Base-by-base conservation (phyloP, 23 tunicate genomes). In the Halocynthia roretzi region DNA sequence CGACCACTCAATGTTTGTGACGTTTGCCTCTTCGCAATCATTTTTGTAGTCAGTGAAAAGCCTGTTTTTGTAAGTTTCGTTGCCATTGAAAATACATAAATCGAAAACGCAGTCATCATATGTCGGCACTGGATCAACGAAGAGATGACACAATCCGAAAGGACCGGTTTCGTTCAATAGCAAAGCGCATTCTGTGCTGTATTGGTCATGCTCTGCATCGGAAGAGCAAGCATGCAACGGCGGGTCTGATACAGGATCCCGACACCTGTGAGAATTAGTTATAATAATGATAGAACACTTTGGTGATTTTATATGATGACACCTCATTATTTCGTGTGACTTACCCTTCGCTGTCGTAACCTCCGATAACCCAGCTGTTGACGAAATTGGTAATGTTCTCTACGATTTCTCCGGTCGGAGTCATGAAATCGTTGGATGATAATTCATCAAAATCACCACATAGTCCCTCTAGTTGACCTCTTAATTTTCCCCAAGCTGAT, bases 381-480 rank as follows among this genome's bases (percentile, higher is more conserved):
- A 87, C 82, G 70, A 87, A 87, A 8, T 85, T 77, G 7, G 57
- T 55, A 19, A 87, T 57, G 31, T 81, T 74, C n/a, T 65, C 56
- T 12, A 85, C 85, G 10, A 82, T 44, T 69, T 50, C 17, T 9
- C 93, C 93, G 54, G 73, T 67, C 23, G 75, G 76, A 14, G 93
- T 87, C 20, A 56, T 55, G n/a, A 81, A 76, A 66, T 87, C 93
- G 54, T 87, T 87, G 51, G 58, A 31, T 5, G 51, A 62, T 51
- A 76, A 78, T 58, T 87, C 93, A 76, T 87, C 82, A 60, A 81
- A 87, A 44, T 81, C 82, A 48, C 93, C 93, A 61, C 93, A 87
- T 44, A 87, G 48, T 11, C 93, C 93, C 55, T 87, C 86, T 31
- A 87, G 82, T 62, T 53, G 75, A 7, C 79, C 65, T 44, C 77